phyloP scores from a whole-genome alignment of 92 coral and sea anemone genomes.

The Phenganax subtilis region DNA sequence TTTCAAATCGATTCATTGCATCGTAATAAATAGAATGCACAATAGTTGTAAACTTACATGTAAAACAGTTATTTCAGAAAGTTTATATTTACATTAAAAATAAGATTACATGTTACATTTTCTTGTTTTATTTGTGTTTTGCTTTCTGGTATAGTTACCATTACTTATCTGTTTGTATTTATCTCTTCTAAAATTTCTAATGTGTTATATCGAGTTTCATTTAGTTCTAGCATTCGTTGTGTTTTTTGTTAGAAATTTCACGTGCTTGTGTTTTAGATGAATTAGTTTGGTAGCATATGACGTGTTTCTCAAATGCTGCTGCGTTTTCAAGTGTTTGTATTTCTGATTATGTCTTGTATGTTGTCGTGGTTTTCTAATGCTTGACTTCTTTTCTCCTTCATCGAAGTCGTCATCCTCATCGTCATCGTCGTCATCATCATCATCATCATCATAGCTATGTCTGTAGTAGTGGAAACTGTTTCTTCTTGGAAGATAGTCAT shows the following conservation, averaged over 20 bases:
- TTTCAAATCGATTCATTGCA: too few relatives aligned
- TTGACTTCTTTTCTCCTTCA: slow-evolving; percentile 23
- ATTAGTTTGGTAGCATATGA: slow-evolving; percentile 1
- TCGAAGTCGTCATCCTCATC: slow-evolving; percentile 29
- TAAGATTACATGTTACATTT: too few relatives aligned
- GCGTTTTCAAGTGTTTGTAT: neutral
- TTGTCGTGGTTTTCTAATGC: slow-evolving; percentile 17
- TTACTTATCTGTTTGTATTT: too few relatives aligned
- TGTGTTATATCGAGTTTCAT: too few relatives aligned
- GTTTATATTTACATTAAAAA: too few relatives aligned
- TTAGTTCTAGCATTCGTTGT: neutral
- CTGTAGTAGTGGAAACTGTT: neutral
- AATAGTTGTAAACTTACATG: too few relatives aligned
- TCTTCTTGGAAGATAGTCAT: slow-evolving; percentile 22
- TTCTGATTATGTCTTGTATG: neutral
- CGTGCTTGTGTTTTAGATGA: neutral
- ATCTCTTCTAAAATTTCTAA: too few relatives aligned
- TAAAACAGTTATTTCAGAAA: too few relatives aligned
- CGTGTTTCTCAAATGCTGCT: neutral
- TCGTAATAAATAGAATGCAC: too few relatives aligned
- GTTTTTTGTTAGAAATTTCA: neutral
- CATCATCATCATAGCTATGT: slow-evolving; percentile 22
- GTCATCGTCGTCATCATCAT: slow-evolving; percentile 15
- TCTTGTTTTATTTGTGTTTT: too few relatives aligned
- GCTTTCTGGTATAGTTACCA: too few relatives aligned